phyloP scores from a whole-genome alignment of 1,140 invertebrate species.

The Spodoptera litura region DNA sequence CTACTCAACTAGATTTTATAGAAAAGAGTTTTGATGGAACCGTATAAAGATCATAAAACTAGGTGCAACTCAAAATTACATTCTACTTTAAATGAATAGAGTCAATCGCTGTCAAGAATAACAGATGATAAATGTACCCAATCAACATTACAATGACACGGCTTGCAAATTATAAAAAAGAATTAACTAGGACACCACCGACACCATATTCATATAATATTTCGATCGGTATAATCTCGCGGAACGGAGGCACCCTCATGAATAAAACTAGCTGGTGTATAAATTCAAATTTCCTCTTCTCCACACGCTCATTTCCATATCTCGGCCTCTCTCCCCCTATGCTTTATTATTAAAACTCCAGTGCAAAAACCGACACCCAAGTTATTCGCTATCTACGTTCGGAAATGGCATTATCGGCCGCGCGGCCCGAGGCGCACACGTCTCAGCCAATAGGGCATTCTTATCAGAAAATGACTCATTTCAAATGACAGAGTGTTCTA shows the following conservation, averaged over 20 bases:
- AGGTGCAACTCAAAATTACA: no score
- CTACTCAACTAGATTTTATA: no score
- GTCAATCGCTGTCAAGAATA: no score
- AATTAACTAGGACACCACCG: conserved; percentile 19
- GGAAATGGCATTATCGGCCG: conserved; percentile 83
- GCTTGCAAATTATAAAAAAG: conserved; percentile 48
- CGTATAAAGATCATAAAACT: no score
- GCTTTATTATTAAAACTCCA: conserved; percentile 83
- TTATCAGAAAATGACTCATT: conserved; percentile 87
- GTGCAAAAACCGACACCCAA: conserved; percentile 81
- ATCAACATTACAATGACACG: no score
- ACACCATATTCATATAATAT: conserved; percentile 64
- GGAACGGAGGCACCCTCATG: conserved; percentile 68
- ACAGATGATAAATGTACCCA: no score
- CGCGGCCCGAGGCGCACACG: conserved; percentile 78
- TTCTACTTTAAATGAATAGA: no score
- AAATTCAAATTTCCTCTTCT: conserved; percentile 86
- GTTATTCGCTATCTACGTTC: conserved; percentile 82
- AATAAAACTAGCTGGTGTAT: conserved; percentile 85
- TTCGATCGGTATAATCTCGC: conserved; percentile 66
- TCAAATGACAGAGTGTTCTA: conserved; percentile 86
- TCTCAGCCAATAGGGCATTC: conserved; percentile 85
- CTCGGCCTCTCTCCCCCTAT: conserved; percentile 77
- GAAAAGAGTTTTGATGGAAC: no score
- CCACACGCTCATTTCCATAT: conserved; percentile 85